A percentile compares a stretch with the other conserved stretches of the same genome.
These are phyloP conservation scores for Drosophila paulistorum DNA, from an alignment of 1,140 invertebrate species.

Conservation along the genomic window DNA sequence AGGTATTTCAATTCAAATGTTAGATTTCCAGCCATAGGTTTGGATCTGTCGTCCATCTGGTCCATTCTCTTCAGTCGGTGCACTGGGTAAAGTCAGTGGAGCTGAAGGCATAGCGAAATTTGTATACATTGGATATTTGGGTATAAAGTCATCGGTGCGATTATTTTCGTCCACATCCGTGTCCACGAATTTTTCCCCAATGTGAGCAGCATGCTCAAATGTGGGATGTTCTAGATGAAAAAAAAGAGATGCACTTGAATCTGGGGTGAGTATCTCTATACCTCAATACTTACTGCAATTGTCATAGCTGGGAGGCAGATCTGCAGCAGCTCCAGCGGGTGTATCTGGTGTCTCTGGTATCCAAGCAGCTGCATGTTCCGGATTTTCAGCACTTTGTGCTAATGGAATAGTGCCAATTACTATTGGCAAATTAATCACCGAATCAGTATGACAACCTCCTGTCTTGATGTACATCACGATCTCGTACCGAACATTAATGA, in stretches of 20 bases:
- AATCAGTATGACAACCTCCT: slow-evolving; percentile 52
- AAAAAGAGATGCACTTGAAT: background rate
- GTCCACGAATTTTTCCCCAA: slow-evolving; percentile 63
- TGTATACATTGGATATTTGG: slow-evolving; percentile 74
- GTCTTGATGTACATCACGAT: slow-evolving; percentile 55
- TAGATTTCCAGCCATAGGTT: slow-evolving; percentile 41
- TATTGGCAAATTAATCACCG: slow-evolving; percentile 60
- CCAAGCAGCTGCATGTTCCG: slow-evolving; percentile 43
- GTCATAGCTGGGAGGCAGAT: slow-evolving; percentile 68
- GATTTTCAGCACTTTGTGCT: slow-evolving; percentile 59
- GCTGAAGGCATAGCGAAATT: slow-evolving; percentile 66
- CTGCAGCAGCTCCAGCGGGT: slow-evolving; percentile 53
- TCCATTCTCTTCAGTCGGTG: slow-evolving; percentile 16
- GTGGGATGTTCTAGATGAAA: slow-evolving; percentile 61
- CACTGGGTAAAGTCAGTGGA: slow-evolving; percentile 36
- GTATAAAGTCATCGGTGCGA: slow-evolving; percentile 68
- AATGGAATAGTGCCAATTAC: slow-evolving; percentile 68
- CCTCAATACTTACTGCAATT: slow-evolving; percentile 53
- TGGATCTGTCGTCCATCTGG: background rate
- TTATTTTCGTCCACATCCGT: slow-evolving; percentile 64
- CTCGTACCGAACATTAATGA: slow-evolving; percentile 53
- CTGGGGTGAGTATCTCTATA: background rate
- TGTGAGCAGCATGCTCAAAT: slow-evolving; percentile 67
- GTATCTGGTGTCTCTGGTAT: slow-evolving; percentile 70
- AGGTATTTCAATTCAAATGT: background rate